Conservation (phyloP, 2,113 vertebrate species). For the Oreocharis arfaki region DNA sequence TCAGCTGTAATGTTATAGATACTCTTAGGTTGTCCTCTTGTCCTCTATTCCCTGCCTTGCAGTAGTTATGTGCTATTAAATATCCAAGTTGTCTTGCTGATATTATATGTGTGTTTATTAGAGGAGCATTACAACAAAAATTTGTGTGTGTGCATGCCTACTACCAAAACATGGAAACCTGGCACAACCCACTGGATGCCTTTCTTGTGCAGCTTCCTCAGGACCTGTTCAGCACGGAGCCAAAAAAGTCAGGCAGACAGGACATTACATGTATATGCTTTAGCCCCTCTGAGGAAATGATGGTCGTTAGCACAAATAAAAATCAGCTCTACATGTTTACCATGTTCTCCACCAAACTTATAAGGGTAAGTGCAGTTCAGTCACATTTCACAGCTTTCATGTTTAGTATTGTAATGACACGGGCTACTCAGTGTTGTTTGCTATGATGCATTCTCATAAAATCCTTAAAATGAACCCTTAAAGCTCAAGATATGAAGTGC, state of each 20-base stretch:
- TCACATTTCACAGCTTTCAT: neutral
- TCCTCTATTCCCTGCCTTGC: neutral
- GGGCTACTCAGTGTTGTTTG: neutral
- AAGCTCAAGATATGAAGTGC: neutral
- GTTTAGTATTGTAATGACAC: neutral
- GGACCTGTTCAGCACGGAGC: constrained; percentile 71
- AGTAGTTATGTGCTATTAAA: neutral
- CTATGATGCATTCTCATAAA: neutral
- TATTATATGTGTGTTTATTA: neutral
- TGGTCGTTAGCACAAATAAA: constrained; percentile 80
- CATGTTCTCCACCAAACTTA: constrained; percentile 74
- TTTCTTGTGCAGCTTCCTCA: constrained; percentile 79
- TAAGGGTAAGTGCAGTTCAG: constrained; percentile 59
- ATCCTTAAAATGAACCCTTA: neutral
- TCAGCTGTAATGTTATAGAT: neutral
- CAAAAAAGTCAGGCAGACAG: constrained; percentile 72
- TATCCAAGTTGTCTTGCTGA: neutral
- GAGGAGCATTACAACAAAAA: neutral
- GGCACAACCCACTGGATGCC: neutral
- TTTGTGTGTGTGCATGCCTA: neutral
- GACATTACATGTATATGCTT: constrained; percentile 82
- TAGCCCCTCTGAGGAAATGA: constrained; percentile 86
- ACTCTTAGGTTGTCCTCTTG: neutral
- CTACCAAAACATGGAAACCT: neutral
- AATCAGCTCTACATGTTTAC: constrained; percentile 85